Percentiles rank a stretch among this genome's conserved stretches.
phyloP scores from a whole-genome alignment of 2,113 vertebrate species.

The Theropithecus gelada region DNA sequence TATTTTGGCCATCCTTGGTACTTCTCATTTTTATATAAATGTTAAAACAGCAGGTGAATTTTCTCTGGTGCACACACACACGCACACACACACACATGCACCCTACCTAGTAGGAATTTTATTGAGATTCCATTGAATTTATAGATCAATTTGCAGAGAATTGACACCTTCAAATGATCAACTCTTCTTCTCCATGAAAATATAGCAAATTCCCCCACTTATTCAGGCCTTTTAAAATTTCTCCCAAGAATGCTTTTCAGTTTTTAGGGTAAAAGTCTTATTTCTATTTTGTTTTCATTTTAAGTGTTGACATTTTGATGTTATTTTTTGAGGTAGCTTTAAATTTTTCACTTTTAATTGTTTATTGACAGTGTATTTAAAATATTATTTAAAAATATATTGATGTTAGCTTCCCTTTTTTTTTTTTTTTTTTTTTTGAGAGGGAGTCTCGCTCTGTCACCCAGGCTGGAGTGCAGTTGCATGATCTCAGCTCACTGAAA shows the following conservation, averaged over 20 bases:
- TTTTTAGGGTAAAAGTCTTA: not conserved
- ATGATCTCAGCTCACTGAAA: no score
- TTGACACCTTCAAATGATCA: not conserved
- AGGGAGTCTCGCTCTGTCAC: no score
- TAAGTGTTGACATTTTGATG: not conserved
- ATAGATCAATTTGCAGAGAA: not conserved
- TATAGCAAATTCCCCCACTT: not conserved
- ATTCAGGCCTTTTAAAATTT: not conserved
- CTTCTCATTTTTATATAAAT: not conserved
- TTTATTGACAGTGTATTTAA: not conserved
- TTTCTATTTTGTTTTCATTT: constrained; percentile 21
- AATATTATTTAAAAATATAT: not conserved
- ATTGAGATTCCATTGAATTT: not conserved
- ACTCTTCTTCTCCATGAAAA: not conserved
- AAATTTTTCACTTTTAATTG: not conserved
- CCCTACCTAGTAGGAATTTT: not conserved
- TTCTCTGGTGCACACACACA: no score
- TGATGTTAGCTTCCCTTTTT: not conserved
- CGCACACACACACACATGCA: not conserved
- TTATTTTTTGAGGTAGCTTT: not conserved
- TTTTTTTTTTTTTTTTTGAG: no score
- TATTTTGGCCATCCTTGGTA: not conserved
- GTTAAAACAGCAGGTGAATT: not conserved
- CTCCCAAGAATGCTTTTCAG: not conserved
- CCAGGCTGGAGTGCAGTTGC: no score